Conservation (phyloP, 2,797 vertebrate genomes). For the Sarcophilus harrisii region DNA sequence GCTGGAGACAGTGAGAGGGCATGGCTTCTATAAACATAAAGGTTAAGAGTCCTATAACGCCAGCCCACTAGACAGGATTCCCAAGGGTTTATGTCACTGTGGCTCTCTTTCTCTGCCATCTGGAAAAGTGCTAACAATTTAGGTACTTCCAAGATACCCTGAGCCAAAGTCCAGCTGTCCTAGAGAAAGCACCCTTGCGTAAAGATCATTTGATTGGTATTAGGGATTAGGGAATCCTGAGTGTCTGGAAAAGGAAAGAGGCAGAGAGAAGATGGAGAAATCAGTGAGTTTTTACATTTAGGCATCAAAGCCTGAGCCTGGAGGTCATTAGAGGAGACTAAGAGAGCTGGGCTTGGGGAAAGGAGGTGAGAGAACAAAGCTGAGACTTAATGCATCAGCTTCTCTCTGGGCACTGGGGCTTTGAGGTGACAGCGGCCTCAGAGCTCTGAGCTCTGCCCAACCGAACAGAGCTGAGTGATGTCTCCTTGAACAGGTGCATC, state of each 20-base stretch:
- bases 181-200: not conserved
- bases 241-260: not conserved
- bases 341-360: not conserved
- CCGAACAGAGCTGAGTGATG: conserved; percentile 17
- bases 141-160: not conserved
- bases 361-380: not conserved
- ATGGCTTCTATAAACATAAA: not conserved
- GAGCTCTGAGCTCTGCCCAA: not conserved
- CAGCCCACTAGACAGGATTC: not conserved
- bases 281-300: not conserved
- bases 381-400: not conserved
- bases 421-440: not conserved
- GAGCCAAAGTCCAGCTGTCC: not conserved
- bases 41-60: not conserved
- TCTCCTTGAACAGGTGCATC: conserved; percentile 51
- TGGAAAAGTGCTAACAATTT: not conserved
- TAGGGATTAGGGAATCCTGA: not conserved
- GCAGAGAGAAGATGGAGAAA: not conserved
- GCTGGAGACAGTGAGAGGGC: not conserved
- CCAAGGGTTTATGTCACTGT: not conserved
- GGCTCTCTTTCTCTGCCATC: not conserved
- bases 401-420: not conserved
- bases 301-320: not conserved
- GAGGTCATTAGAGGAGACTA: not conserved
- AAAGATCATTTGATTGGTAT: not conserved